Conservation (phyloP, 2,888 invertebrate species). For the Taenaris catops region DNA sequence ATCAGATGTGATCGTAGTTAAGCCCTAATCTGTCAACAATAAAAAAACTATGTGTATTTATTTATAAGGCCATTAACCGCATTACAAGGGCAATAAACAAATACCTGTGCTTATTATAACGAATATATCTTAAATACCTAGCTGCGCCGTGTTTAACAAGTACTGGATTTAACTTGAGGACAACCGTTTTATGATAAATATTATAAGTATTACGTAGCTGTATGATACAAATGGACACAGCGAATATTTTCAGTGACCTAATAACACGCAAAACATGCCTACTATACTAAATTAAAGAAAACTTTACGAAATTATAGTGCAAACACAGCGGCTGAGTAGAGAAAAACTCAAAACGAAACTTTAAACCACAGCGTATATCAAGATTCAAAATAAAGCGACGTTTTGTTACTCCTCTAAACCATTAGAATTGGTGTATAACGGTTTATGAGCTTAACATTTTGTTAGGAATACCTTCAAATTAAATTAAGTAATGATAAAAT, state of each 20-base stretch:
- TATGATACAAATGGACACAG: constrained; percentile 20
- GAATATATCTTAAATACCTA: constrained; percentile 21
- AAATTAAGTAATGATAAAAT: no score
- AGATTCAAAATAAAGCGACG: constrained; percentile 32
- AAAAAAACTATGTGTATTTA: no score
- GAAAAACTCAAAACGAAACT: constrained; percentile 62
- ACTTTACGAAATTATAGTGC: constrained; percentile 49
- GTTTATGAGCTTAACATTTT: not conserved
- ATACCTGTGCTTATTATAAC: constrained; percentile 21
- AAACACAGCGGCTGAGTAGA: constrained; percentile 54
- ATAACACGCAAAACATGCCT: constrained; percentile 33
- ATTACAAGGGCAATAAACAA: constrained; percentile 18
- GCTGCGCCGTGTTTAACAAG: constrained; percentile 9
- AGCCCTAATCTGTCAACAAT: no score
- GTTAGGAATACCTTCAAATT: no score
- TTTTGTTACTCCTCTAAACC: constrained; percentile 24
- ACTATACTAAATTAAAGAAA: constrained; percentile 35
- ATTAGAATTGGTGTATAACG: not conserved
- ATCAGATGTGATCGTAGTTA: no score
- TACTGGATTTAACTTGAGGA: constrained; percentile 14
- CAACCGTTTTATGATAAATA: constrained; percentile 20
- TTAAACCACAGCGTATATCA: constrained; percentile 26
- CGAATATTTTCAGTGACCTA: constrained; percentile 27
- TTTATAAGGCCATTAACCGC: no score
- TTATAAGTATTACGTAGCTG: constrained; percentile 17